Base-by-base conservation (phyloP, 2,113 vertebrate genomes). In the Psettodes erumei region DNA sequence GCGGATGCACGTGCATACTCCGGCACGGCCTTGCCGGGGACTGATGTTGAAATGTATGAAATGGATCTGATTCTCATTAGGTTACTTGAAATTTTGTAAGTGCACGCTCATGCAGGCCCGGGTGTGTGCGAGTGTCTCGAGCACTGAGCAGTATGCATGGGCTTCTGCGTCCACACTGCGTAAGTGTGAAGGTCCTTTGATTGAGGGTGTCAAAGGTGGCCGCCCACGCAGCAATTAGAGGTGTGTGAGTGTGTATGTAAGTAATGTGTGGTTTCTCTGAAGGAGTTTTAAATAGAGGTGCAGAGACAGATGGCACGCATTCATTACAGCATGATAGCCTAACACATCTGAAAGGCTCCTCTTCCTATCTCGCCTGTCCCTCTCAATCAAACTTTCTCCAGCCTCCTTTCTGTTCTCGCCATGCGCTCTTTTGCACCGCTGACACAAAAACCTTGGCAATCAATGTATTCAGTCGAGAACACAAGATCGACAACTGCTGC, bases 211-310 rank as follows among this genome's bases (percentile, higher is more conserved):
- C 82, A 89, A 86, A 90, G 91, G 90, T 89, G 79, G 69, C 81
- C 60, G 60, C 82, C 89, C 75, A 93, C 90, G 50, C 86, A 75
- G 75, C 86, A 91, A 91, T 91, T 91, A 91, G 43, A 77, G 60
- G 75, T 71, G 61, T 55, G 61, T 37, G 50, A 71, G 74, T 67
- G 69, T 77, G 85, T 71, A 55, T 73, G 69, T 58, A 68, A 38
- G 67, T 71, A 71, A 79, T 79, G 79, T 69, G 70, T 61, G 77
- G 61, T 68, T 55, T 80, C 40, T 54, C 54, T 75, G 73, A 86
- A 86, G 78, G 56, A 86, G 78, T 81, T 90, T 88, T 87, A 83
- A 90, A 89, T 88, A 85, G 73, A 81, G 79, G 85, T 85, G 75
- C 55, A 55, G 77, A 86, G 85, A 90, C 79, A 90, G 83, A 86